These are phyloP conservation scores for Actinemys pallida DNA, from an alignment of 2,113 vertebrate genomes.

Conservation along the genomic window DNA sequence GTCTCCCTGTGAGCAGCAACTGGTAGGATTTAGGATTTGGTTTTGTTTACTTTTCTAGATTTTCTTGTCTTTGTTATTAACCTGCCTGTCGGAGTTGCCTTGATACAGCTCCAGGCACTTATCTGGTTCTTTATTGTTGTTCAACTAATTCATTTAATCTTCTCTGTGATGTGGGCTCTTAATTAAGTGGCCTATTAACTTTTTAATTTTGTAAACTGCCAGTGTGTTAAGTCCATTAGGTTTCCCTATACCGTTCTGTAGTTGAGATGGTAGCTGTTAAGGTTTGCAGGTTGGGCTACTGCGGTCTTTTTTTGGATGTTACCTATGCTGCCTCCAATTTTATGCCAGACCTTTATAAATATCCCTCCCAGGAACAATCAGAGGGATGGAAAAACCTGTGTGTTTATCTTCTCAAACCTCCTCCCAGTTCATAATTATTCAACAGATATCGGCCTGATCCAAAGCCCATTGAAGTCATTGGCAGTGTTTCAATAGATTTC, in stretches of 20 bases:
- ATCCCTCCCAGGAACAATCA: background rate
- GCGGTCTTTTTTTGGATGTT: background rate
- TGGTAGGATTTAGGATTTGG: background rate
- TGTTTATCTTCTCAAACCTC: background rate
- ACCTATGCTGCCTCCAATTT: background rate
- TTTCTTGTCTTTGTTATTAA: background rate
- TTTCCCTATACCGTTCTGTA: background rate
- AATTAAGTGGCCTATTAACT: conserved; percentile 40
- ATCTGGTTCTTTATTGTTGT: background rate
- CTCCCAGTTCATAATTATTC: background rate
- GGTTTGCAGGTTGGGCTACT: background rate
- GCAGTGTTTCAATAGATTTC: background rate
- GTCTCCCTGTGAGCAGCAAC: background rate
- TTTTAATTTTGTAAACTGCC: background rate
- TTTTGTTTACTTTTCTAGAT: background rate
- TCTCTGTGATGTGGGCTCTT: conserved; percentile 2
- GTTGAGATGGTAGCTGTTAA: background rate
- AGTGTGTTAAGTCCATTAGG: background rate
- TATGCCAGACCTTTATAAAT: background rate
- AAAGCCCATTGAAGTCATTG: background rate
- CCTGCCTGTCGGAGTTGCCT: background rate
- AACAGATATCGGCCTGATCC: background rate
- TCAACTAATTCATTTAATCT: conserved; percentile 26
- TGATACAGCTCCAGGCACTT: background rate
- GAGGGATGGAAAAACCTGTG: background rate